Evolutionary conservation across 2,113 vertebrate species (phyloP), one percentile per base, ranked within the genome.

Genomic region (Eonycteris spelaea): DNA sequence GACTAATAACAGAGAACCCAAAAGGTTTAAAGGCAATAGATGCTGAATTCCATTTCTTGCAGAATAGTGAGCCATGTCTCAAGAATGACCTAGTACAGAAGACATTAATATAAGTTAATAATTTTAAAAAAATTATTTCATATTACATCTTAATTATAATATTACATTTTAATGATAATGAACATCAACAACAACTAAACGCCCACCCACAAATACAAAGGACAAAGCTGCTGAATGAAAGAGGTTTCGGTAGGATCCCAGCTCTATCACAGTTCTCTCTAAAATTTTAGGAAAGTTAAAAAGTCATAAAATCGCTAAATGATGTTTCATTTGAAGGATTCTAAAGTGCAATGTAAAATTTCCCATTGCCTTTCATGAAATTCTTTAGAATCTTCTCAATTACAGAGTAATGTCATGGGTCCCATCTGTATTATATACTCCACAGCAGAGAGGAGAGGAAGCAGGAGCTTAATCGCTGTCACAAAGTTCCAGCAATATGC

Each of bases 41-140:
- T 51, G n/a, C 30, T 38, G 38, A 82, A 90, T 59, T 68, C 15
- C 40, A 57, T 57, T 73, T 68, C 22, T n/a, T 71, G 3, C 16
- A 78, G 53, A 57, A 28, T n/a, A 35, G 24, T 78, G 22, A 78
- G 33, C 21, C 15, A 38, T 83, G 75, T 33, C 55, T 33, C 57
- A 15, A 63, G 18, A 77, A 33, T 63, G 38, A 92, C 45, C 21
- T 65, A 89, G 59, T 38, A 89, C 48, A 85, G 45, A 79, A 84
- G 24, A 57, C 12, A 92, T 79, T 89, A 89, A 73, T 51, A 79
- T 38, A 71, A 78, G 65, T 71, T 63, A 89, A 89, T 55, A 71
- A 24, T 24, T 24, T 59, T 59, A 26, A 24, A 59, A 59, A 59
- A 59, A 57, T 24, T 59, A 59, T 59, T 59, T 59, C 57, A 59